Conservation (phyloP, 2,113 vertebrate genomes). For the Nyctereutes procyonoides region DNA sequence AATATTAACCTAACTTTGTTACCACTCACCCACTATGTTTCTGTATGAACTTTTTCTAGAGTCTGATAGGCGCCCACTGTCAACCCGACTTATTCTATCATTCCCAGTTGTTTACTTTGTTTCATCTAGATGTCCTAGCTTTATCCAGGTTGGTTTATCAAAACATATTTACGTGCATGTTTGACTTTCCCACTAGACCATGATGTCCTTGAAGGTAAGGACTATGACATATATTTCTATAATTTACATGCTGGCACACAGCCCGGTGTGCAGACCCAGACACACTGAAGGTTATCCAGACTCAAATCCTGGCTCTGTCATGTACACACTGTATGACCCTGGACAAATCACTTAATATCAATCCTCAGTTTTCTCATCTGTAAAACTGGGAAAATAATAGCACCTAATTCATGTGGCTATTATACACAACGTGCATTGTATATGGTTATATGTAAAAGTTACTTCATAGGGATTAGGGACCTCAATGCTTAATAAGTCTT, state of each 20-base stretch:
- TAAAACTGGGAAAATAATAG: neutral
- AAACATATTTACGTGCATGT: neutral
- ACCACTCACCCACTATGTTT: neutral
- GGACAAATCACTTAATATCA: neutral
- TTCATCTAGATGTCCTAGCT: neutral
- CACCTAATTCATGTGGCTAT: neutral
- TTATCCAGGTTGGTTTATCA: neutral
- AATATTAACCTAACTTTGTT: neutral
- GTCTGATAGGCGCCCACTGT: neutral
- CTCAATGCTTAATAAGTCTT: neutral
- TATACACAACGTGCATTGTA: neutral
- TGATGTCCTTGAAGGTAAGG: neutral
- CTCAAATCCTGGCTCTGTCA: neutral
- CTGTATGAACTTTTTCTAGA: neutral
- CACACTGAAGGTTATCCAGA: neutral
- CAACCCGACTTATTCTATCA: neutral
- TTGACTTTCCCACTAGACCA: neutral
- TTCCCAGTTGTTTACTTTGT: neutral
- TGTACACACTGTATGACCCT: neutral
- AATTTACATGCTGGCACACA: neutral
- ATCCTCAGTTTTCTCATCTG: neutral
- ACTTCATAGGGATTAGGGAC: neutral
- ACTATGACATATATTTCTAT: neutral
- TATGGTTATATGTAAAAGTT: neutral
- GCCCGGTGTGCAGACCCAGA: neutral